Evolutionary conservation across 2,113 vertebrate species (phyloP), one percentile per base, ranked within the genome.

Genomic region (Rhea pennata): DNA sequence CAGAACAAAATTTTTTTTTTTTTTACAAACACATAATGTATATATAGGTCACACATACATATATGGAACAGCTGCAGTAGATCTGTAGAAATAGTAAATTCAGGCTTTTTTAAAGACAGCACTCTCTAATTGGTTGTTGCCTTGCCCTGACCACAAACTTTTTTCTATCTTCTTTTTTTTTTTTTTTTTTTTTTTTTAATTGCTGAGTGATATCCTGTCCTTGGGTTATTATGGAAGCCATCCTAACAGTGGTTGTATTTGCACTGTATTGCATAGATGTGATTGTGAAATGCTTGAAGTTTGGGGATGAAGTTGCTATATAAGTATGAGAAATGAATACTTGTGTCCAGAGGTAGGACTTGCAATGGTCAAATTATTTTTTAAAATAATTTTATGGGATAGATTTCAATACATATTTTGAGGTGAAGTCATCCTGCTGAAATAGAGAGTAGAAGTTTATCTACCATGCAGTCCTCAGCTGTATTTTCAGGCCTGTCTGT

Each of bases 321-420:
- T 91, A 97, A 94, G 80, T 91, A 70, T 56, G 85, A 64, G 61
- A 95, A 85, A 94, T 85, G n/a, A 90, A 73, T 91, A 77, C 84
- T 71, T 87, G 56, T 79, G 50, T 94, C 73, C 0, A 0, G 80
- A 88, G 61, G 46, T 67, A 77, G 64, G 44, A 76, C 71, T 72
- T 73, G 27, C 19, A 95, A 67, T 51, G 39, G 67, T 85, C 74
- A 70, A 87, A 87, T 96, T 90, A 59, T 14, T 5, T 82, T 92
- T 91, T 76, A n/a, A 94, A 94, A 92, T 92, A 93, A 44, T 72
- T 36, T 69, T 76, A 24, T 0, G 5, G 44, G 59, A 81, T 82
- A 73, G 50, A 58, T 82, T 87, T 78, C 77, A 87, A 2, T 83
- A 16, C 17, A 29, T 24, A 46, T 10, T 87, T 92, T 58, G 58